These are phyloP conservation scores for Tangara arthus DNA, from an alignment of 2,797 vertebrate species.

Conservation along the genomic window DNA sequence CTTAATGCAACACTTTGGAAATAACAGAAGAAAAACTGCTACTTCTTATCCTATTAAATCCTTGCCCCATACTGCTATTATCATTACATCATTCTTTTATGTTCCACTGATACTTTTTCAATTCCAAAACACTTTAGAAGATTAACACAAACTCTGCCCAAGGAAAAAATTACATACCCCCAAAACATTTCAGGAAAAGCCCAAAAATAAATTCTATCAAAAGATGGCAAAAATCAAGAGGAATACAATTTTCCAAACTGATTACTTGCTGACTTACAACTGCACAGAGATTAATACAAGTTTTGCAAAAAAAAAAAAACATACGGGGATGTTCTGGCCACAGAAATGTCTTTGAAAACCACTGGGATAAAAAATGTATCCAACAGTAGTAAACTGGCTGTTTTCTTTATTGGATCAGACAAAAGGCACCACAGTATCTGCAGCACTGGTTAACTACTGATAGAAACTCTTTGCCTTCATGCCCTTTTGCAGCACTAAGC, in stretches of 20 bases:
- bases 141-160: neutral
- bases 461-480: neutral
- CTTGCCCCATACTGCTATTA: neutral
- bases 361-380: neutral
- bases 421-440: neutral
- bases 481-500: neutral
- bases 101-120: neutral
- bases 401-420: neutral
- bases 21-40: neutral
- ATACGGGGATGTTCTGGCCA: fast-evolving
- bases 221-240: neutral
- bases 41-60: neutral
- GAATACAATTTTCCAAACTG: neutral
- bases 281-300: neutral
- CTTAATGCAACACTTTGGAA: neutral
- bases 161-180: neutral
- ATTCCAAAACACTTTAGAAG: neutral
- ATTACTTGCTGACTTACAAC: neutral
- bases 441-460: neutral
- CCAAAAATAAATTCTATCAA: neutral
- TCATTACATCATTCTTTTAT: neutral
- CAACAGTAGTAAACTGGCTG: neutral
- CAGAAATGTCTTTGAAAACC: neutral
- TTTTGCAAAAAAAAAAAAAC: neutral
- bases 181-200: neutral